Base-by-base conservation (phyloP, 2,113 vertebrate genomes). In the Corythornis madagascariensis region DNA sequence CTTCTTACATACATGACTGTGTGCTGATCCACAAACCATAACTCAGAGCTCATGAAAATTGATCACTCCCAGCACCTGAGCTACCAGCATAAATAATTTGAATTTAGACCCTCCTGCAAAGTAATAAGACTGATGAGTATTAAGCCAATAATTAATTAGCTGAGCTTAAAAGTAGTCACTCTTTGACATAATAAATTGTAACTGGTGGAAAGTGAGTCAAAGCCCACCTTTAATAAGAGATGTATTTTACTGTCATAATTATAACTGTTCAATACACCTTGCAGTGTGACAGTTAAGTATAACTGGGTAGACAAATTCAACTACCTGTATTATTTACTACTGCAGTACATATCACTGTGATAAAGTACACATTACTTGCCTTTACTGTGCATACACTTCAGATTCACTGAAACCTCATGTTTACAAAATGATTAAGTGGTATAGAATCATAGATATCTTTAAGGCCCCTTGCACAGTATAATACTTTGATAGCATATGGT, bases 321-420 rank as follows among this genome's bases (percentile, higher is more conserved):
- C 61, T 78, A 53, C 73, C 65, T 63, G 55, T 43, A 78, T 75
- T 93, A 90, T 91, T 90, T 93, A 89, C 43, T 92, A 9, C 13
- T 40, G 25, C 13, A 90, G 76, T 40, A 90, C 43, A 35, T 67
- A 82, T 45, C 76, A 75, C 38, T 65, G 78, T 20, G 21, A 33
- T 71, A 85, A 55, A 14, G 66, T 61, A 67, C 63, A 40, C 60
- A 79, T 53, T 56, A 33, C 38, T 82, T 71, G 38, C 45, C 50
- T 88, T 76, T 90, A 73, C 6, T 43, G 47, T 28, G 73, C 31
- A 55, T 50, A 70, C 25, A 72, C 60, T 82, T 94, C 6, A 1
- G 35, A 73, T 29, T 56, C 74, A 76, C 19, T 70, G 47, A 79
- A 92, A 82, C 57, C 19, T 8, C 22, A 5, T 87, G 59, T 82